Base-by-base conservation (phyloP, 1,140 invertebrate genomes). In the Pemphigus obesinymphae region DNA sequence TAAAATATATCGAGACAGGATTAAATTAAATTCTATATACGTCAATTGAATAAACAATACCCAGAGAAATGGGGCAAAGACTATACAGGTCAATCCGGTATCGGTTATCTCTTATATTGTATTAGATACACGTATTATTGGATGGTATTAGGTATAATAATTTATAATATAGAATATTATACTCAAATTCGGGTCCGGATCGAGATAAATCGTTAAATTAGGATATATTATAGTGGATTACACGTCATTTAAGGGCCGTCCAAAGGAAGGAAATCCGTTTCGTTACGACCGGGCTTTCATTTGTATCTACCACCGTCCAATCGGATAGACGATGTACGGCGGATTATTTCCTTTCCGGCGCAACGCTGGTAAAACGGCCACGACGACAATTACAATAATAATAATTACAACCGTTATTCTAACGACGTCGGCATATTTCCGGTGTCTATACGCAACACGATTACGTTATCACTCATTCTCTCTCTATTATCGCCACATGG, bases 141-240 rank as follows among this genome's bases (percentile, higher is more conserved):
- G n/a, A n/a, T 13, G 10, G 43, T 11, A 45, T 11, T 11, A 45
- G 13, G 1, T 11, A 45, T 11, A 11, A 40, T 45, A 13, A 45
- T 45, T 11, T 45, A 45, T 13, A 11, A 4, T 1, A 2, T 13
- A 13, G 43, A 45, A 45, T 13, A 11, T 11, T 2, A 11, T 13
- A 11, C 1, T 2, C 43, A 13, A 23, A n/a, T n/a, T n/a, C 8
- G n/a, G 29, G 29, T 1, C 3, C 29, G 3, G 7, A 20, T 72
- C 23, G 70, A 50, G 70, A 50, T 73, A 73, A 73, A 50, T 73
- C 70, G 70, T 73, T 31, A n/a, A 73, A 73, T 73, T 73, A 73
- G 70, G 17, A 50, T 48, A 20, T 53, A n/a, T 45, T 45, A 45
- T n/a, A 13, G 43, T 7, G 10, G n/a, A n/a, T n/a, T n/a, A n/a